These are phyloP conservation scores for Helicoverpa armigera DNA, from an alignment of 1,140 invertebrate species.

Conservation along the genomic window DNA sequence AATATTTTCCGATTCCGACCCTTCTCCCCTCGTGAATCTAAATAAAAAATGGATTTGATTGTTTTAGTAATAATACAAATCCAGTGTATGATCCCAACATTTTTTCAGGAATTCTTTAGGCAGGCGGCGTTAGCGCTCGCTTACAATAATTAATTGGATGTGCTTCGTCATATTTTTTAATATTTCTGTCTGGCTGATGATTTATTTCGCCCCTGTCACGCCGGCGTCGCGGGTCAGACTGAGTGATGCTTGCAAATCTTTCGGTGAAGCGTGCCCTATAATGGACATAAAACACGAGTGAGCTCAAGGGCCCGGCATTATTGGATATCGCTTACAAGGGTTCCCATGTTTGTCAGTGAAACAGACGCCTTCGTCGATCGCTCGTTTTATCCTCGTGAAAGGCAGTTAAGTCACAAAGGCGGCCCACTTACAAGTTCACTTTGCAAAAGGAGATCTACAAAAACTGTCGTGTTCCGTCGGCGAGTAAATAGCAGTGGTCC, in stretches of 20 bases:
- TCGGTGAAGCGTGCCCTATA: slow-evolving; percentile 53
- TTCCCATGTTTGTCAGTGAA: slow-evolving; percentile 62
- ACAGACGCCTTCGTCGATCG: slow-evolving; percentile 57
- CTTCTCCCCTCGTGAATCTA: slow-evolving; percentile 49
- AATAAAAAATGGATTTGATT: slow-evolving; percentile 73
- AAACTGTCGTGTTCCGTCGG: slow-evolving; percentile 63
- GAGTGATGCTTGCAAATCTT: slow-evolving; percentile 44
- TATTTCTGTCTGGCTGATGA: slow-evolving; percentile 56
- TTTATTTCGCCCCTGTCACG: slow-evolving; percentile 55
- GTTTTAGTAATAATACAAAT: slow-evolving; percentile 56
- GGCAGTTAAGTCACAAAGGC: slow-evolving; percentile 65
- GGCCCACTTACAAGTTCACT: slow-evolving; percentile 58
- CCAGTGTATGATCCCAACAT: slow-evolving; percentile 46
- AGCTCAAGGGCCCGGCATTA: slow-evolving; percentile 62
- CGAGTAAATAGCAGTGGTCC: slow-evolving; percentile 71
- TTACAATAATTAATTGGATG: slow-evolving; percentile 61
- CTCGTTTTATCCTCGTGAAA: slow-evolving; percentile 62
- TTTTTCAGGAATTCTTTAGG: slow-evolving; percentile 50
- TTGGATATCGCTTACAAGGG: slow-evolving; percentile 75
- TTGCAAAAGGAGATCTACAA: slow-evolving; percentile 65
- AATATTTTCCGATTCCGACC: slow-evolving; percentile 74
- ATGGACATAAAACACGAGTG: slow-evolving; percentile 63
- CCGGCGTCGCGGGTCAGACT: not conserved
- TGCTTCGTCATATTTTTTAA: slow-evolving; percentile 65
- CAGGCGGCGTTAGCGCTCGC: slow-evolving; percentile 41